A percentile compares a stretch with the other conserved stretches of the same genome.
Conservation (phyloP, 37 sponge, comb jelly and placozoan genomes). For the Theonella swinhoei region DNA sequence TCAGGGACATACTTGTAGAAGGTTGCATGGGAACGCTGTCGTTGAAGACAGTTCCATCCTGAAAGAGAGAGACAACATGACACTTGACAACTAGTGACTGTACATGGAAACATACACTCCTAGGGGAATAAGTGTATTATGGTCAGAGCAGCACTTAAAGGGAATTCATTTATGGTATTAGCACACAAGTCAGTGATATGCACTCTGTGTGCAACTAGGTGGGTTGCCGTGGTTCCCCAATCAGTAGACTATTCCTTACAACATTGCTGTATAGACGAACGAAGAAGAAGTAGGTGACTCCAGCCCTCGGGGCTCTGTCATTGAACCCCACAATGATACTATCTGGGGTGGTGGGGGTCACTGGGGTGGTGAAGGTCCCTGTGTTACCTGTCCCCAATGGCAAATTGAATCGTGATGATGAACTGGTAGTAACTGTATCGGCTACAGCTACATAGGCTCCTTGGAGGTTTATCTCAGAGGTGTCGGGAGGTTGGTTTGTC, state of each 20-base stretch:
- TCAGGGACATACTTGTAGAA: neutral
- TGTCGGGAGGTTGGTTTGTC: neutral
- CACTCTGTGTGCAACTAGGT: too few species aligned
- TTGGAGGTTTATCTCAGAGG: neutral
- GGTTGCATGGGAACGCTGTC: neutral
- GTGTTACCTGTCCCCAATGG: neutral
- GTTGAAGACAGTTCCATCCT: neutral
- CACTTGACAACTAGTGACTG: too few species aligned
- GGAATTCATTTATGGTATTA: too few species aligned
- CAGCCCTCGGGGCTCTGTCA: neutral
- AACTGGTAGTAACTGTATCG: neutral
- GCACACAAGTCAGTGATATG: too few species aligned
- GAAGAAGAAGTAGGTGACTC: constrained; percentile 20
- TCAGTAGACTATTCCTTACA: neutral
- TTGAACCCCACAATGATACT: neutral
- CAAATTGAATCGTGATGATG: neutral
- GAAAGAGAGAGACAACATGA: neutral
- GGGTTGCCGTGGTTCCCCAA: too few species aligned
- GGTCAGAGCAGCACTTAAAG: too few species aligned
- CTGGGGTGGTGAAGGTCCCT: neutral
- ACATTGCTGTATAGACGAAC: constrained; percentile 23
- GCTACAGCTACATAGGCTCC: neutral
- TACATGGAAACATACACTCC: too few species aligned
- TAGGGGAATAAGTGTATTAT: too few species aligned
- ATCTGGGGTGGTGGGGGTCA: neutral